A percentile compares a stretch with the other conserved stretches of the same genome.
These are phyloP conservation scores for Bombus confusus DNA, from an alignment of 1,140 invertebrate species.

Conservation along the genomic window DNA sequence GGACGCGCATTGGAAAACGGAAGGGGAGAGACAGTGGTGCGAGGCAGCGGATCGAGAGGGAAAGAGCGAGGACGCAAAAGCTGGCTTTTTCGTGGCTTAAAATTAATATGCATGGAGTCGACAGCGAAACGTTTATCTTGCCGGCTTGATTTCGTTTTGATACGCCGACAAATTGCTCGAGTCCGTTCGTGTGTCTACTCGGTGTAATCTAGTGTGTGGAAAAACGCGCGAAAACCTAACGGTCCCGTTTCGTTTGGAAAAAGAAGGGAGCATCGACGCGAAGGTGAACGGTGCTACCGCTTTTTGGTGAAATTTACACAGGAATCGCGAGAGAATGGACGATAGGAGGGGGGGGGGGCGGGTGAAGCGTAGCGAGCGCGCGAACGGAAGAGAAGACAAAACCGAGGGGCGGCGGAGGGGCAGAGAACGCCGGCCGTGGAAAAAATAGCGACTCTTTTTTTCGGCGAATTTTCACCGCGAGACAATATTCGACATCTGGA, in stretches of 20 bases:
- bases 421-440: neutral
- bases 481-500: constrained; percentile 70
- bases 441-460: constrained; percentile 55
- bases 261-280: neutral
- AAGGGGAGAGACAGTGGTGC: no score
- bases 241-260: constrained; percentile 7
- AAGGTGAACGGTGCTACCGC: no score
- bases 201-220: constrained; percentile 39
- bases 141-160: constrained; percentile 82
- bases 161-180: constrained; percentile 79
- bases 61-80: constrained; percentile 26
- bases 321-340: neutral
- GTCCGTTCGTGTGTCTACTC: constrained; percentile 53
- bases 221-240: constrained; percentile 49
- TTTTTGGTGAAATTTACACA: neutral
- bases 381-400: neutral
- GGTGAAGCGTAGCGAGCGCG: neutral
- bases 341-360: no score
- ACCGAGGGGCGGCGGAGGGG: no score
- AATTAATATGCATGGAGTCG: constrained; percentile 82
- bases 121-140: constrained; percentile 81
- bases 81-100: constrained; percentile 79
- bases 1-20: neutral
- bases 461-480: constrained; percentile 60
- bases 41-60: neutral